These are phyloP conservation scores for Atractosteus spatula DNA, from an alignment of 2,113 vertebrate species.

Conservation along the genomic window DNA sequence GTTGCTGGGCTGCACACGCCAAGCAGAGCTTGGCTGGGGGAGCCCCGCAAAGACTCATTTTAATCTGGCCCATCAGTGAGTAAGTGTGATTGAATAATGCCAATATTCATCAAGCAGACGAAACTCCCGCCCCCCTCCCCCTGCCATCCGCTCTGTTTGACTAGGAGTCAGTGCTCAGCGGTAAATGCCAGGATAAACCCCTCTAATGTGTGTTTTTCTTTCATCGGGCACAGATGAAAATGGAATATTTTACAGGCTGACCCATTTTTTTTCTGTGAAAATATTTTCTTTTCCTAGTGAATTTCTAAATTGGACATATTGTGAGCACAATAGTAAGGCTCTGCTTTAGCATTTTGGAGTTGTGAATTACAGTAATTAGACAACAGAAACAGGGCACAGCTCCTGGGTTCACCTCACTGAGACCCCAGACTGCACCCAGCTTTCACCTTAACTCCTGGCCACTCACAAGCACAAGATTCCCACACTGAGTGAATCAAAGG, in stretches of 20 bases:
- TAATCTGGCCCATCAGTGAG: slow-evolving; percentile 8
- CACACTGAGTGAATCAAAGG: slow-evolving; percentile 9
- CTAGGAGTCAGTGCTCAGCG: slow-evolving; percentile 24
- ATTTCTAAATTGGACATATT: slow-evolving; percentile 20
- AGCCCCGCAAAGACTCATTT: slow-evolving; percentile 22
- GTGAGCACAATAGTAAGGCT: not conserved
- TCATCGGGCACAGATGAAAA: slow-evolving; percentile 38
- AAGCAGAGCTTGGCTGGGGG: slow-evolving; percentile 10
- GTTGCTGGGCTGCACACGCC: slow-evolving; percentile 9
- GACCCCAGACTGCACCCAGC: not conserved
- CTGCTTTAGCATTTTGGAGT: slow-evolving; percentile 14
- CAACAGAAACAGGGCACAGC: not conserved
- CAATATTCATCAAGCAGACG: slow-evolving; percentile 38
- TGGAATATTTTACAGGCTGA: slow-evolving; percentile 28
- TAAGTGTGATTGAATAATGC: not conserved
- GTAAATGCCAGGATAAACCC: slow-evolving; percentile 4
- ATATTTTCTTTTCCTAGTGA: slow-evolving; percentile 35
- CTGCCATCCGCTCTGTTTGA: slow-evolving; percentile 35
- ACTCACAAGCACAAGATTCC: slow-evolving; percentile 27
- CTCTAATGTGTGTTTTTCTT: slow-evolving; percentile 32
- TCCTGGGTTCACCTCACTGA: not conserved
- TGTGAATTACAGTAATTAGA: slow-evolving; percentile 16
- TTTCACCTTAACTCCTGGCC: slow-evolving; percentile 9
- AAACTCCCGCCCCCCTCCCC: slow-evolving; percentile 15
- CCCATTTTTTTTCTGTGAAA: slow-evolving; percentile 28